Evolutionary conservation across 2,797 vertebrate genomes (phyloP).

Genomic region (Chloroceryle inda): DNA sequence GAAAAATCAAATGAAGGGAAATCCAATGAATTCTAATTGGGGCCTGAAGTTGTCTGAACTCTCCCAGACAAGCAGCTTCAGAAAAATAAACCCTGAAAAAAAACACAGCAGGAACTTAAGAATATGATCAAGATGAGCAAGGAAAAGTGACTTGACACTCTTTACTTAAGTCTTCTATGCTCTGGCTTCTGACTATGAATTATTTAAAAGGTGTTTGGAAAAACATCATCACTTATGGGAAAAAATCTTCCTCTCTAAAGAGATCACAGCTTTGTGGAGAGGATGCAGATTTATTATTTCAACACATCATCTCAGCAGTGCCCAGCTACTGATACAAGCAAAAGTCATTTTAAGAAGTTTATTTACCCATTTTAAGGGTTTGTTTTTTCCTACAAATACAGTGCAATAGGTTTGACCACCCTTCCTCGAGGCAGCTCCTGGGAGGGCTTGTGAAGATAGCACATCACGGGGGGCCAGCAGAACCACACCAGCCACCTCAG

Average conservation of each 20-base stretch:
- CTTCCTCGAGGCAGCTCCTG: background rate
- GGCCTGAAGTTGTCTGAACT: background rate
- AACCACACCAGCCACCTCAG: background rate
- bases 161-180: background rate
- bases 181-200: background rate
- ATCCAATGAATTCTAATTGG: too few relatives aligned
- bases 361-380: background rate
- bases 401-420: background rate
- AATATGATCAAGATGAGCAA: background rate
- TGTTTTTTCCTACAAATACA: background rate
- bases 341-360: background rate
- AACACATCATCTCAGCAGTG: background rate
- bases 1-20: background rate
- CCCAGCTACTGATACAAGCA: background rate
- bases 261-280: background rate
- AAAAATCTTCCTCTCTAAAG: background rate
- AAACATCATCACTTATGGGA: background rate
- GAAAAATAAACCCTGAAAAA: background rate
- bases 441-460: background rate
- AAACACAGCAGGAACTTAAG: background rate
- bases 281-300: background rate
- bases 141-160: background rate
- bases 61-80: background rate
- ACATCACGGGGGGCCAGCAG: background rate
- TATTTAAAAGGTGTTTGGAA: conserved; percentile 8